Evolutionary conservation across 2,113 vertebrate species (phyloP).

Genomic region (Nothobranchius furzeri): DNA sequence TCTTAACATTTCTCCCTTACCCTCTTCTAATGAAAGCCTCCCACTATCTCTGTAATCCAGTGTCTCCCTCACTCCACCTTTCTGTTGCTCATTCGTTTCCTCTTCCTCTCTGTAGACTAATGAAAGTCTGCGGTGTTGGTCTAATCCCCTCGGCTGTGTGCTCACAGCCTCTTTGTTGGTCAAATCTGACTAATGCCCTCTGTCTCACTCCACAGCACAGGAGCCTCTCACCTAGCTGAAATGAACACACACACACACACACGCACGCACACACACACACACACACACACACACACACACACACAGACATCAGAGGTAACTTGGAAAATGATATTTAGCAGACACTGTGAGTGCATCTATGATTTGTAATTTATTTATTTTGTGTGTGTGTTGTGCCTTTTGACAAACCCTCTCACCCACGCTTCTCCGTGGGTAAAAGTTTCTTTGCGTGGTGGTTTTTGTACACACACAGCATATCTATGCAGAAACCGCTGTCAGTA

Average conservation of each 20-base stretch:
- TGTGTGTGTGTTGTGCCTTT: not conserved
- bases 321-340: conserved; percentile 21
- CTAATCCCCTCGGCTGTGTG: conserved; percentile 69
- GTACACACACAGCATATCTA: not conserved
- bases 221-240: conserved; percentile 55
- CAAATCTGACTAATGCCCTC: conserved; percentile 74
- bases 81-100: conserved; percentile 57
- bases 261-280: too few relatives aligned
- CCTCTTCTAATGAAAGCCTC: conserved; percentile 53
- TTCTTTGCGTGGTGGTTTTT: not conserved
- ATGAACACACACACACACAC: conserved; percentile 8
- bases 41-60: conserved; percentile 58
- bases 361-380: not conserved
- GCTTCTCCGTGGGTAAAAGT: conserved; percentile 2
- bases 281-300: conserved; percentile 19
- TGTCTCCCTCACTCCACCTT: conserved; percentile 55
- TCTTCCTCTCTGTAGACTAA: conserved; percentile 65
- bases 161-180: conserved; percentile 74
- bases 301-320: conserved; percentile 3
- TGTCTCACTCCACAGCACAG: conserved; percentile 66
- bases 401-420: not conserved
- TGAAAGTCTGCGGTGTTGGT: conserved; percentile 71
- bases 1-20: conserved; percentile 51
- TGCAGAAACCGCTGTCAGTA: not conserved
- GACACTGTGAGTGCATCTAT: conserved; percentile 17